Base-by-base conservation (phyloP, 2,888 invertebrate species). In the Omphaloscelis lunosa region DNA sequence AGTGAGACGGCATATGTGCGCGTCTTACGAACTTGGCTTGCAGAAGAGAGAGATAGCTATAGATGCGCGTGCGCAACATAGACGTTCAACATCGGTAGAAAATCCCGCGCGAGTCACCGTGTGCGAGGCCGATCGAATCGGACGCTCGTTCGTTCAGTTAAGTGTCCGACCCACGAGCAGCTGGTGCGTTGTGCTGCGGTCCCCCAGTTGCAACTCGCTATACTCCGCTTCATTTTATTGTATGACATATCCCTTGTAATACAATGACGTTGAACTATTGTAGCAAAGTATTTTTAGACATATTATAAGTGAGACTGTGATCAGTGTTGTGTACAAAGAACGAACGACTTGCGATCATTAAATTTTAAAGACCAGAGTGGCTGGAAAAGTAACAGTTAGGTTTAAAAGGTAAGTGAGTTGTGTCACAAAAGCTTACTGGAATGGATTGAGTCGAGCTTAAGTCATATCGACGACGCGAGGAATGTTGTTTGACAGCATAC, bases 401-500 rank as follows among this genome's bases (percentile, higher is more conserved):
- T 96, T 96, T 94, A 92, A 95, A 95, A 96, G 96, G 96, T 88
- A 88, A 88, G 96, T 95, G 95, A 95, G 95, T 95, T 95, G 94
- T 95, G 94, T 94, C 95, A 95, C 94, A 95, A 95, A 96, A 96
- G 94, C 94, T 95, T 94, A 90, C 94, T 91, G 87, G 89, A 92
- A 92, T 91, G 94, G 92, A 95, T 95, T 93, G 94, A 94, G 94
- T 94, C 93, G 94, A 95, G 96, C 94, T 95, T 94, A 94, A 95
- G 93, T 94, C 93, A 95, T 95, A 95, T 95, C 95, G 95, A 94
- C 94, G 94, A 94, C 93, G 94, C 91, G 92, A 94, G 96, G 96
- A 96, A 96, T 96, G 96, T 94, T 93, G 96, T 95, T 95, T 94
- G 96, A 96, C 96, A 95, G 96, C 96, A 95, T 96, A 95, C 94